A percentile compares a stretch with the other conserved stretches of the same genome.
These are phyloP conservation scores for Drosophila suzukii DNA, from an alignment of 1,140 invertebrate genomes.

Conservation along the genomic window DNA sequence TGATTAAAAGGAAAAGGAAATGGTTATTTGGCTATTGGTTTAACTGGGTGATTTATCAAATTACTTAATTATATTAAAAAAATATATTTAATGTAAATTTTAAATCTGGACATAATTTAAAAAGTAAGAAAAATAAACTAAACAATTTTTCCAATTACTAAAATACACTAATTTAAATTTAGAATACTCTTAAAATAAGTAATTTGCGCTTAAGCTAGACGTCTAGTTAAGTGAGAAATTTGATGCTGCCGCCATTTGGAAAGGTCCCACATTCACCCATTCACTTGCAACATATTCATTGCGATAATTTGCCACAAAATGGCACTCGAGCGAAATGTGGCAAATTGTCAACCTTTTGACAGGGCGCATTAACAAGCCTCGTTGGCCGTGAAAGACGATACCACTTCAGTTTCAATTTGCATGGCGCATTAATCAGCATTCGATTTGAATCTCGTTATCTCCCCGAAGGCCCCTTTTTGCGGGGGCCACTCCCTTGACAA, in stretches of 20 bases:
- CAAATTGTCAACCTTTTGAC: constrained; percentile 49
- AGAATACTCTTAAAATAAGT: too few relatives aligned
- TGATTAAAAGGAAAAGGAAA: background rate
- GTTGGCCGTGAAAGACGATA: constrained; percentile 16
- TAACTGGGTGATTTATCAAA: background rate
- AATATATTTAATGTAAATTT: background rate
- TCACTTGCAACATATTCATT: constrained; percentile 17
- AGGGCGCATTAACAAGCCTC: constrained; percentile 41
- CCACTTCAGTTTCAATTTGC: constrained; percentile 73
- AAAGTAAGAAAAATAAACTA: too few relatives aligned
- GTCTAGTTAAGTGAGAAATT: background rate
- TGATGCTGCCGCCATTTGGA: background rate
- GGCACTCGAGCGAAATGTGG: constrained; percentile 16
- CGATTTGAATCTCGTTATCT: constrained; percentile 78
- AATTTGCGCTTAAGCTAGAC: background rate
- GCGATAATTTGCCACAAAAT: constrained; percentile 21
- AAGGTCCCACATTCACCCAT: constrained; percentile 1
- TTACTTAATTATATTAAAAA: background rate
- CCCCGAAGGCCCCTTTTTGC: background rate
- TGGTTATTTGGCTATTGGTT: background rate
- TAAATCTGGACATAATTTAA: background rate
- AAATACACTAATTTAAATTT: background rate
- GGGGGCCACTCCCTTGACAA: constrained; percentile 19
- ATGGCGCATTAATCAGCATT: constrained; percentile 72
- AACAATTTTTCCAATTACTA: too few relatives aligned